Base-by-base conservation (phyloP, 2,888 invertebrate species). In the Synanthedon vespiformis region DNA sequence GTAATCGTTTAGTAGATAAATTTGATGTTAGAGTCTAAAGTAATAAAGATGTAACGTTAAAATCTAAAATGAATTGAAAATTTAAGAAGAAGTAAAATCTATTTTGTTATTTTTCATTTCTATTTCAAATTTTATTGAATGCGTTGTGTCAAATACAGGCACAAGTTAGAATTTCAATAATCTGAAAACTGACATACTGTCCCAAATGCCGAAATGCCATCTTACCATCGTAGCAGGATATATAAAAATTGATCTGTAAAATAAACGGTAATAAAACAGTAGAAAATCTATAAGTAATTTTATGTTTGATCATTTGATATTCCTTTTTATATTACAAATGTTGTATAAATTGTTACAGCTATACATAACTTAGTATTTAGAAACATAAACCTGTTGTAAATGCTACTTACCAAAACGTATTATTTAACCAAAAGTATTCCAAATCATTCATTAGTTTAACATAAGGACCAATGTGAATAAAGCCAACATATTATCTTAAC, bases 381-480 rank as follows among this genome's bases (percentile, higher is more conserved):
- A 34, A 34, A 34, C 34, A 34, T 34, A 34, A 22, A 22, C 22
- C 22, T 22, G 22, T 22, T 22, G 22, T 22, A 22, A 34, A 34
- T 34, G 34, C 34, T 34, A 34, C 34, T 34, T 34, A 34, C 34
- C 34, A 10, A 34, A 34, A 34, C 10, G 34, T 34, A 10, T 34
- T 34, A 34, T 34, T 34, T 34, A 34, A 34, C 34, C 6, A 34
- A 34, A 34, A 34, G 34, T 34, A 34, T 34, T 34, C 34, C 6
- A 34, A 34, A 10, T 6, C 34, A 34, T 10, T 8, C 34, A 34
- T 34, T 34, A 34, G 34, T 34, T 10, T 3, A 34, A 34, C 34
- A 5, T 80, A 81, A 80, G 82, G 81, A 81, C 82, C 81, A 82
- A 79, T 67, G 72, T 75, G 67, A 72, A 71, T 73, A 74, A 67